These are phyloP conservation scores for Amphiduros pacificus DNA, from an alignment of 2,888 invertebrate genomes.

Conservation along the genomic window DNA sequence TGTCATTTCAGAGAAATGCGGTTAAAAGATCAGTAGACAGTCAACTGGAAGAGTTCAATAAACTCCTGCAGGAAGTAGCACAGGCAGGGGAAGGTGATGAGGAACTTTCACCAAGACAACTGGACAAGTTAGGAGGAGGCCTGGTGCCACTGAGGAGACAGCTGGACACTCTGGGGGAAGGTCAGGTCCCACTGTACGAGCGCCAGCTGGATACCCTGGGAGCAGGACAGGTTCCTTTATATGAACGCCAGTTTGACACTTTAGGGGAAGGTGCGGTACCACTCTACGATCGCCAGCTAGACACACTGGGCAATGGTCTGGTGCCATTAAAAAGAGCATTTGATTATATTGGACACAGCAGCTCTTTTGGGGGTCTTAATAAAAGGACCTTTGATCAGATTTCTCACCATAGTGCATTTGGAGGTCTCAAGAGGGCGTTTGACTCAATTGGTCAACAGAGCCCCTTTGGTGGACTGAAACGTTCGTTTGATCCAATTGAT, in stretches of 20 bases:
- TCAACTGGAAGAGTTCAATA: no score
- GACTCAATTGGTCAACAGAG: conserved; percentile 9
- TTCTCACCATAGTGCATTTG: neutral
- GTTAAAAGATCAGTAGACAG: no score
- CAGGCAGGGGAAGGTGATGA: no score
- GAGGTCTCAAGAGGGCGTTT: conserved; percentile 6
- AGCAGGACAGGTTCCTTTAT: conserved; percentile 12
- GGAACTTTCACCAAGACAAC: no score
- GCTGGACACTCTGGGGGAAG: conserved; percentile 13
- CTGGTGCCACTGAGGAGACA: neutral
- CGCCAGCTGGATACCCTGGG: conserved; percentile 9
- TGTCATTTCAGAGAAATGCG: no score
- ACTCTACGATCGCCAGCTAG: conserved; percentile 5
- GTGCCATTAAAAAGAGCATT: conserved; percentile 11
- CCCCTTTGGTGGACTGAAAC: conserved; percentile 10
- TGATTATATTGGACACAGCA: conserved; percentile 9
- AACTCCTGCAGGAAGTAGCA: no score
- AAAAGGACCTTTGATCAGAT: conserved; percentile 9
- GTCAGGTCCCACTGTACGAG: conserved; percentile 5
- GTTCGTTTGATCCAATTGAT: conserved; percentile 1
- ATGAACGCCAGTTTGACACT: conserved; percentile 5
- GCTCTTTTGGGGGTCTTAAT: neutral
- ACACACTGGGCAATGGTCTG: conserved; percentile 4
- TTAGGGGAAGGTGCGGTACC: conserved; percentile 13
- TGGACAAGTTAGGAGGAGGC: conserved; percentile 2